Evolutionary conservation across 2,113 vertebrate species (phyloP).

Genomic region (Dasypus novemcinctus): DNA sequence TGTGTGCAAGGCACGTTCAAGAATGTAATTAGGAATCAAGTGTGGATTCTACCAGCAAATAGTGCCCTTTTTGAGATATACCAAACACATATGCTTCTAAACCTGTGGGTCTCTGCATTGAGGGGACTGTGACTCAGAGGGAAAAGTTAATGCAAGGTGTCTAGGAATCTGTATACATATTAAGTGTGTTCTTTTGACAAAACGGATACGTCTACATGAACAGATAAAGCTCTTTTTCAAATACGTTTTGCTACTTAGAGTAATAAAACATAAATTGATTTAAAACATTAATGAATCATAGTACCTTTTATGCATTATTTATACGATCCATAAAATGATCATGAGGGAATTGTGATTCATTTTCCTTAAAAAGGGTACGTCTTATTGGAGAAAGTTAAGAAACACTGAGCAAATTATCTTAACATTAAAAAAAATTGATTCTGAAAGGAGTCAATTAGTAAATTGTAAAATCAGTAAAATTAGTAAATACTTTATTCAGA

Average conservation of each 20-base stretch:
- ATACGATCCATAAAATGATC: neutral
- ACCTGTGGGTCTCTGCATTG: neutral
- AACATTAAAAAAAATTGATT: neutral
- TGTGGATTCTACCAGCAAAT: neutral
- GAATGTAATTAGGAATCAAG: neutral
- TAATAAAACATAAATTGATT: neutral
- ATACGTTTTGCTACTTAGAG: neutral
- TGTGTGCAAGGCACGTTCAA: neutral
- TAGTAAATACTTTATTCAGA: neutral
- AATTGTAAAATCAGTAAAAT: neutral
- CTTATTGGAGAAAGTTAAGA: neutral
- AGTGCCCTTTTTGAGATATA: neutral
- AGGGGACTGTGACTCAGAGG: neutral
- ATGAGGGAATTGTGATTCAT: neutral
- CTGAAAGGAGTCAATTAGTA: neutral
- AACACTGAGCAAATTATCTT: neutral
- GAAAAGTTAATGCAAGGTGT: neutral
- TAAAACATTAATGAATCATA: neutral
- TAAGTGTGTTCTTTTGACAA: neutral
- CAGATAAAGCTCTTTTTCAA: neutral
- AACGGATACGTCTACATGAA: neutral
- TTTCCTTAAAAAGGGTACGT: neutral
- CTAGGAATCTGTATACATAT: fast-evolving
- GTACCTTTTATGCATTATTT: neutral
- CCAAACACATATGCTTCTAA: neutral